These are phyloP conservation scores for Empis livida DNA, from an alignment of 2,888 invertebrate species.

Conservation along the genomic window DNA sequence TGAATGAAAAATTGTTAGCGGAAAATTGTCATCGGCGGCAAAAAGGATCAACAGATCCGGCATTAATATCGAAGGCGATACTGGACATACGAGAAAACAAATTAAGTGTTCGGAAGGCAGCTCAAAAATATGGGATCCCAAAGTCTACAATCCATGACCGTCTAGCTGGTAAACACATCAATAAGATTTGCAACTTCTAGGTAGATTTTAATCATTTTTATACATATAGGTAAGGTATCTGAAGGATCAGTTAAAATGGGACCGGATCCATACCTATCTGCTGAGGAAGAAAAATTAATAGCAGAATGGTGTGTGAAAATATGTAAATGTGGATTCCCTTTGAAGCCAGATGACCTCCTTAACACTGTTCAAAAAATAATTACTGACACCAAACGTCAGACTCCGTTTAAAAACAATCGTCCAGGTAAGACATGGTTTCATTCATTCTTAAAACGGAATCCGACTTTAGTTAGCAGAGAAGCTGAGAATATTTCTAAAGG, in stretches of 20 bases:
- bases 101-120: too few relatives aligned
- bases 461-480: slow-evolving; percentile 5
- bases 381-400: slow-evolving; percentile 1
- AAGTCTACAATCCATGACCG: too few relatives aligned
- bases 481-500: slow-evolving; percentile 8
- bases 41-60: too few relatives aligned
- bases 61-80: too few relatives aligned
- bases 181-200: too few relatives aligned
- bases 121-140: too few relatives aligned
- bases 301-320: slow-evolving; percentile 5
- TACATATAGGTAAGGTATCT: too few relatives aligned
- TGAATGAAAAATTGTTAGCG: too few relatives aligned
- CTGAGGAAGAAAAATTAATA: slow-evolving; percentile 6
- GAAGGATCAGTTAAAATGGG: slow-evolving; percentile 5
- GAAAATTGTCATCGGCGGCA: too few relatives aligned
- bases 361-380: slow-evolving; percentile 9
- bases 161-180: too few relatives aligned
- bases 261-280: slow-evolving; percentile 5
- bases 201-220: too few relatives aligned
- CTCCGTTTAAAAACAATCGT: slow-evolving; percentile 3
- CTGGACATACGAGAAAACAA: too few relatives aligned
- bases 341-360: slow-evolving; percentile 5
- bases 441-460: slow-evolving; percentile 5
- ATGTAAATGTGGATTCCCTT: slow-evolving; percentile 6
- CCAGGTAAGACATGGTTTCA: slow-evolving; percentile 2